phyloP scores from a whole-genome alignment of 1,140 invertebrate species.

The Ephestia elutella region DNA sequence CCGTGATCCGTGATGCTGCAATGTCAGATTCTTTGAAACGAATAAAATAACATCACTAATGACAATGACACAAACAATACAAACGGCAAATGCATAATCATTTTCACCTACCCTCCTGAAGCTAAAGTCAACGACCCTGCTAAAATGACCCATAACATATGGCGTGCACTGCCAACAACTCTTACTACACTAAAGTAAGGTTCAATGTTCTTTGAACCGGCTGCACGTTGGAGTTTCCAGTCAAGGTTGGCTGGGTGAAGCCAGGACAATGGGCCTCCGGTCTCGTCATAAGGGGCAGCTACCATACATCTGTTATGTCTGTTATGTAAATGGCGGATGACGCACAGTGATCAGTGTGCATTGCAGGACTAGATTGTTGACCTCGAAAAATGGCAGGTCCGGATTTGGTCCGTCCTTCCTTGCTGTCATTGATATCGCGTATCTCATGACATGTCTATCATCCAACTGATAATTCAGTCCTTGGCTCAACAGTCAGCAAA shows the following conservation, averaged over 20 bases:
- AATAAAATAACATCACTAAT: neutral
- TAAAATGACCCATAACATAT: neutral
- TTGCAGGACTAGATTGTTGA: neutral
- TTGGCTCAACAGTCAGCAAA: too few species aligned
- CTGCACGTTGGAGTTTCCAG: neutral
- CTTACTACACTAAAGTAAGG: neutral
- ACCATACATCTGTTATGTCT: slow-evolving; percentile 4
- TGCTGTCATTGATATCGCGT: neutral
- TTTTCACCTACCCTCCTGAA: neutral
- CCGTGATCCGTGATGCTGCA: too few species aligned
- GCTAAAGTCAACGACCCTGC: slow-evolving; percentile 4
- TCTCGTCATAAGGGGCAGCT: slow-evolving; percentile 5
- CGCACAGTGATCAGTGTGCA: neutral
- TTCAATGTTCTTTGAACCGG: neutral
- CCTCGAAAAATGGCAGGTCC: neutral
- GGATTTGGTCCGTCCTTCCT: neutral
- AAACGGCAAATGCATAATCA: neutral
- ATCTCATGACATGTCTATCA: neutral
- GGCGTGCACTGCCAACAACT: neutral
- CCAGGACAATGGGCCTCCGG: slow-evolving; percentile 5
- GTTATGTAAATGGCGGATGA: slow-evolving; percentile 6
- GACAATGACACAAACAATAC: neutral
- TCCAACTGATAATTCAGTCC: too few species aligned
- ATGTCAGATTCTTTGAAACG: too few species aligned
- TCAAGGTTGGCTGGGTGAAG: slow-evolving; percentile 9